Base-by-base conservation (phyloP, 1,140 invertebrate genomes). In the Pteromalus puparum region DNA sequence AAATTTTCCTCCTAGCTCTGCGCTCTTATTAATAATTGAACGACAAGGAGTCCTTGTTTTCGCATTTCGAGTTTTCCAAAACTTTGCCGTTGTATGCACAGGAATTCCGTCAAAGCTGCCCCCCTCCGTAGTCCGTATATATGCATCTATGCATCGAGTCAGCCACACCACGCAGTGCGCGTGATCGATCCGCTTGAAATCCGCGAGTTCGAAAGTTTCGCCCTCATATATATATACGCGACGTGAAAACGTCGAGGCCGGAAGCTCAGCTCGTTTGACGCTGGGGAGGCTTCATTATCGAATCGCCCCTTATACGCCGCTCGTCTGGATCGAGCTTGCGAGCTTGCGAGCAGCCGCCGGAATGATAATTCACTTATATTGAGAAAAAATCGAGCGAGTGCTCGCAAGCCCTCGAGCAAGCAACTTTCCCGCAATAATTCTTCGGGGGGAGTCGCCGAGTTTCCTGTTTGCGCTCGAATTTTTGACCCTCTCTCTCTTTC, bases 341-440 rank as follows among this genome's bases (percentile, higher is more conserved):
- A 0, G 5, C 4, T n/a, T n/a, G 53, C 21, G 18, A 61, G 53
- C 53, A 61, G 21, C 53, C 38, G 21, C 53, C 24, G 13, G 9
- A 65, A 82, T 74, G 38, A 82, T 68, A 82, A 76, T 76, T 67
- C 53, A 68, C 53, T 67, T 76, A 34, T 28, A 70, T 30, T 15
- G 68, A 26, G 26, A 30, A 61, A 68, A 70, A 70, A 70, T 30
- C 68, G 68, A 70, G 68, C 21, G 68, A 70, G 61, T 18, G 61
- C 61, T 6, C 72, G 12, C 3, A 10, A 75, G 72, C 38, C 10
- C 80, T 74, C 48, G 34, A 82, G 72, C 81, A 65, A 82, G 68
- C 48, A 76, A 82, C 75, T 77, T 82, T 82, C 30, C 3, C n/a
- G 65, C 72, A 65, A 82, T 82, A 76, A 82, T 76, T 82, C 38